A percentile compares a stretch with the other conserved stretches of the same genome.
Evolutionary conservation across 2,888 invertebrate species (phyloP).

Genomic region (Nephrotoma flavescens): DNA sequence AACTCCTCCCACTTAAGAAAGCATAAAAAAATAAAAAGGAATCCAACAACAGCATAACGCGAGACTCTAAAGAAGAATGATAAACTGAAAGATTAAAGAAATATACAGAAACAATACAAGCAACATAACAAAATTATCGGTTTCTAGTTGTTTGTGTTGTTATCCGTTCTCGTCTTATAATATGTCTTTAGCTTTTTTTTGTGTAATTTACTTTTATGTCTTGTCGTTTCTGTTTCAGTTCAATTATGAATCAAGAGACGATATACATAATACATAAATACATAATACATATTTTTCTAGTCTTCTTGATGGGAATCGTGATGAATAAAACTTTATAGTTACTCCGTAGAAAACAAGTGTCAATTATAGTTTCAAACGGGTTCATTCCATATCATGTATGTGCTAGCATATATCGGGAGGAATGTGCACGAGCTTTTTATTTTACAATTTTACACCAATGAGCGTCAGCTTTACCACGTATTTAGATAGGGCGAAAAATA

Average conservation of each 20-base stretch:
- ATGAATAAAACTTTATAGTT: background rate
- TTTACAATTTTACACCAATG: too few relatives aligned
- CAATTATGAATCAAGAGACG: background rate
- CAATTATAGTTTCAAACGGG: background rate
- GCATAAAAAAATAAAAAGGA: background rate
- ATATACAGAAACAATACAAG: background rate
- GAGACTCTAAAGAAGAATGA: background rate
- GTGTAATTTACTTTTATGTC: background rate
- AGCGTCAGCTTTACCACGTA: too few relatives aligned
- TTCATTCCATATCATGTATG: background rate
- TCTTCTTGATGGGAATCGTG: background rate
- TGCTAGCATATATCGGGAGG: too few relatives aligned
- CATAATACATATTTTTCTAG: background rate
- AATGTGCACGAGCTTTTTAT: too few relatives aligned
- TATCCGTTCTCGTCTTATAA: background rate
- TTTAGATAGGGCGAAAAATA: too few relatives aligned
- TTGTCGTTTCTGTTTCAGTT: background rate
- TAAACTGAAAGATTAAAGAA: conserved; percentile 2
- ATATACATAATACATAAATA: background rate
- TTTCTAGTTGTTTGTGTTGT: background rate
- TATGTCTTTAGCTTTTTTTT: background rate
- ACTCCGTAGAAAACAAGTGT: background rate
- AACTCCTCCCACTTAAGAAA: conserved; percentile 3
- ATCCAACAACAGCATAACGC: background rate
- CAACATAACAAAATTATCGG: conserved; percentile 3